Evolutionary conservation across 2,113 vertebrate genomes (phyloP).

Genomic region (Brienomyrus brachyistius): DNA sequence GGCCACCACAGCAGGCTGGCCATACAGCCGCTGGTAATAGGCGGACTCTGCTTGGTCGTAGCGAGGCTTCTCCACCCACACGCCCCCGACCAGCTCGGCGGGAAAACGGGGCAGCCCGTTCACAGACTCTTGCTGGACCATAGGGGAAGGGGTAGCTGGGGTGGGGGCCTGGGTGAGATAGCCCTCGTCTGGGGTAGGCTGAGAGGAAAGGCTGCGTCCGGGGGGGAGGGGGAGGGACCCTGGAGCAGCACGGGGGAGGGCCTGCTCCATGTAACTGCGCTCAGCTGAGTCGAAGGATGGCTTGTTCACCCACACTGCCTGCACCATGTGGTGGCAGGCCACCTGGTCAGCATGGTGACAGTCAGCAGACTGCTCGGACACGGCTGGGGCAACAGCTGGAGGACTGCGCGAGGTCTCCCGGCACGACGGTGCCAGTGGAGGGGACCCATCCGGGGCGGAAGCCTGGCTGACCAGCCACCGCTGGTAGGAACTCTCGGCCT

Average conservation of each 20-base stretch:
- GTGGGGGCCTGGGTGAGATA: not conserved
- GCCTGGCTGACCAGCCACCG: slow-evolving; percentile 19
- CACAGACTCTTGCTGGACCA: not conserved
- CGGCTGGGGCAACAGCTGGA: not conserved
- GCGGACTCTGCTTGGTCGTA: not conserved
- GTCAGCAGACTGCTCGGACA: slow-evolving; percentile 39
- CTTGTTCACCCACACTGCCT: not conserved
- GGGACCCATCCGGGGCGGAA: slow-evolving; percentile 26
- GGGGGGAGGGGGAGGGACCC: not conserved
- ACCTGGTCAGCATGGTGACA: not conserved
- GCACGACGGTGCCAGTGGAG: slow-evolving; percentile 31
- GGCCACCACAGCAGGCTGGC: not conserved
- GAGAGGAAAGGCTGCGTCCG: not conserved
- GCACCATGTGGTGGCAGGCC: not conserved
- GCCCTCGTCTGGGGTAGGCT: slow-evolving; percentile 7
- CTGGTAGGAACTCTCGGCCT: slow-evolving; percentile 37
- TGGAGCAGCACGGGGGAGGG: not conserved
- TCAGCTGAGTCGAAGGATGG: not conserved
- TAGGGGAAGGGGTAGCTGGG: not conserved
- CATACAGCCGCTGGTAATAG: slow-evolving; percentile 7
- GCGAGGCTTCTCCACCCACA: slow-evolving; percentile 1
- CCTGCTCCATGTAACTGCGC: not conserved
- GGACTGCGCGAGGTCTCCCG: slow-evolving; percentile 26
- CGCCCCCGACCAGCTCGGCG: not conserved
- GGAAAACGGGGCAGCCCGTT: not conserved